These are phyloP conservation scores for human (Homo sapiens) DNA, from an alignment of 2,113 vertebrate species.

Conservation along the genomic window DNA sequence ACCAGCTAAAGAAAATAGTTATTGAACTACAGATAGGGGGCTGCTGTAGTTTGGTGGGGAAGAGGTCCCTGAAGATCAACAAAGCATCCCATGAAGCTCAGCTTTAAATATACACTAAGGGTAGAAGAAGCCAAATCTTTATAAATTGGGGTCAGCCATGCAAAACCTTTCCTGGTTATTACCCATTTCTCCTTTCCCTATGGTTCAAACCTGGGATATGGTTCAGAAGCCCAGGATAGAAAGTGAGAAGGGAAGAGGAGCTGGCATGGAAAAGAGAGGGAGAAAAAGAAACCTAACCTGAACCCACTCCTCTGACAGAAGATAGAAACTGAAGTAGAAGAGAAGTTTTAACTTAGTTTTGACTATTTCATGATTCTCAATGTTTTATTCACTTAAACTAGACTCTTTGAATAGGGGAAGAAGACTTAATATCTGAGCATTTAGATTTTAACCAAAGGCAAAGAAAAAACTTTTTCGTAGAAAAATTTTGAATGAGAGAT, in stretches of 20 bases:
- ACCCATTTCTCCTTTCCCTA: background rate
- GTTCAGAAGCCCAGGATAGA: background rate
- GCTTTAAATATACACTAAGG: background rate
- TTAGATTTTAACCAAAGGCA: background rate
- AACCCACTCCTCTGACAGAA: background rate
- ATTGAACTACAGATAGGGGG: background rate
- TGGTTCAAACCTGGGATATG: background rate
- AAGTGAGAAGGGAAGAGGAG: background rate
- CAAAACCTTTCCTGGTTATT: background rate
- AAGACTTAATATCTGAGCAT: background rate
- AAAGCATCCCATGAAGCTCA: background rate
- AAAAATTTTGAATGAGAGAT: background rate
- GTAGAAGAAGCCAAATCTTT: background rate
- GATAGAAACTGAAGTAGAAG: background rate
- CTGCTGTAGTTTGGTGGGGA: background rate
- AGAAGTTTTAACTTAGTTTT: background rate
- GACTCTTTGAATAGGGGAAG: background rate
- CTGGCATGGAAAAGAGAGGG: background rate
- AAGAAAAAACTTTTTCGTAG: background rate
- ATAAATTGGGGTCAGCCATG: background rate
- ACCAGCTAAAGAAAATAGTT: background rate
- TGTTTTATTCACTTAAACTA: constrained; percentile 7
- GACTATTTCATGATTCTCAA: background rate
- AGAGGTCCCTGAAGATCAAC: background rate
- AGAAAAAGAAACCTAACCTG: background rate